phyloP scores from a whole-genome alignment of 2,797 vertebrate genomes.

The Delichon dasypus region DNA sequence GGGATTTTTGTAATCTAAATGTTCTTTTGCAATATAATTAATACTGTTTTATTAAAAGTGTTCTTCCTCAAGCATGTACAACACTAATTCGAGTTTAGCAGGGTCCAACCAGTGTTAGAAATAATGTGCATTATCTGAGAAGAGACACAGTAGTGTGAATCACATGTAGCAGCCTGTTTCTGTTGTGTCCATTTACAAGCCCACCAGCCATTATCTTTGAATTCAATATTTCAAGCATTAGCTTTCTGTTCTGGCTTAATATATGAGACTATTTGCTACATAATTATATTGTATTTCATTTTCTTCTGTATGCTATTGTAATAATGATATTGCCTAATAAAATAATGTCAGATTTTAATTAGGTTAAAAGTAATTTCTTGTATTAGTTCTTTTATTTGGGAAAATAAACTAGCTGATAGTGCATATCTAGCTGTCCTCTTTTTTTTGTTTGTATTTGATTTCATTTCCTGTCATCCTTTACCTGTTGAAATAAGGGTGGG shows the following conservation, averaged over 20 bases:
- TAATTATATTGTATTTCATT: slow-evolving; percentile 58
- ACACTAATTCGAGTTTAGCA: background rate
- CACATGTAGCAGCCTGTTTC: background rate
- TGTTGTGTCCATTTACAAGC: background rate
- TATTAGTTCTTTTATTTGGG: slow-evolving; percentile 27
- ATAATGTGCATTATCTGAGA: background rate
- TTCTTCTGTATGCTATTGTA: slow-evolving; percentile 42
- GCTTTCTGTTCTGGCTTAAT: slow-evolving; percentile 36
- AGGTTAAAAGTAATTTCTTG: slow-evolving; percentile 48
- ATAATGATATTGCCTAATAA: slow-evolving; percentile 55
- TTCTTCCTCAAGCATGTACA: background rate
- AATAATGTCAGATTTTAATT: slow-evolving; percentile 66
- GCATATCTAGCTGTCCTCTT: background rate
- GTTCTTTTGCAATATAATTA: background rate
- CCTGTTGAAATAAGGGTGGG: background rate
- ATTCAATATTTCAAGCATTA: slow-evolving; percentile 47
- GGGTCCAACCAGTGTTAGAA: background rate
- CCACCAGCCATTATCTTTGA: slow-evolving; percentile 7
- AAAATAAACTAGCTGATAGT: slow-evolving; percentile 20
- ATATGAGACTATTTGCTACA: slow-evolving; percentile 22
- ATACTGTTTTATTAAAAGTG: background rate
- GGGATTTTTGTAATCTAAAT: slow-evolving; percentile 1
- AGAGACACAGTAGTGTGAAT: background rate
- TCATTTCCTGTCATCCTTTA: background rate
- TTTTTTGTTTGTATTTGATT: background rate